These are phyloP conservation scores for Trachymyrmex cornetzi DNA, from an alignment of 1,140 invertebrate species.

Conservation along the genomic window DNA sequence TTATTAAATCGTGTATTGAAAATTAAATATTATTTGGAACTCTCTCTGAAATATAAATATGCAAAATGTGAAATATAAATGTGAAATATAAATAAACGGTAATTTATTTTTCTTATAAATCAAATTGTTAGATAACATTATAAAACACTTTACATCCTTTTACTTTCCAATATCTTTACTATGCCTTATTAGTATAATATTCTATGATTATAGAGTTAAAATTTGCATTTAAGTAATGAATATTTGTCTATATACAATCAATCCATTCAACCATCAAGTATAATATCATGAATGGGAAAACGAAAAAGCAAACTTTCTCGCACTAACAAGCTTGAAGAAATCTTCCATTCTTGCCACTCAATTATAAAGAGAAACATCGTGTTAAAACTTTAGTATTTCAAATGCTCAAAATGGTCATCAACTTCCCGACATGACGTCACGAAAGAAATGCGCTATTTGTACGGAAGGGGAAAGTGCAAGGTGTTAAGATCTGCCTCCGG, in stretches of 20 bases:
- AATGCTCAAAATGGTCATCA: neutral
- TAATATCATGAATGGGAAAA: conserved; percentile 4
- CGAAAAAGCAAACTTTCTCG: conserved; percentile 41
- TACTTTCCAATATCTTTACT: neutral
- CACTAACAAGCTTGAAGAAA: conserved; percentile 21
- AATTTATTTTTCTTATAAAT: conserved; percentile 25
- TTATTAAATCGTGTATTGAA: too few relatives aligned
- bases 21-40: conserved; percentile 9
- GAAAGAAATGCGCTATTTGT: neutral
- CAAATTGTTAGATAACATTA: neutral
- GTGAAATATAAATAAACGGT: neutral
- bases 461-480: conserved; percentile 18
- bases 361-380: neutral
- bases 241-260: neutral
- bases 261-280: neutral
- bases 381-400: neutral
- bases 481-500: conserved; percentile 39
- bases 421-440: neutral
- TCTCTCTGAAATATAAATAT: too few relatives aligned
- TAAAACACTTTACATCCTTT: neutral
- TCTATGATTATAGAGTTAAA: conserved; percentile 1
- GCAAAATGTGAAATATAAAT: neutral
- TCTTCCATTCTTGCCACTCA: conserved; percentile 6
- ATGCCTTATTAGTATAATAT: neutral
- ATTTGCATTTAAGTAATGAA: neutral